Conservation (phyloP, 2,113 vertebrate species). For the Sebastes fasciatus region DNA sequence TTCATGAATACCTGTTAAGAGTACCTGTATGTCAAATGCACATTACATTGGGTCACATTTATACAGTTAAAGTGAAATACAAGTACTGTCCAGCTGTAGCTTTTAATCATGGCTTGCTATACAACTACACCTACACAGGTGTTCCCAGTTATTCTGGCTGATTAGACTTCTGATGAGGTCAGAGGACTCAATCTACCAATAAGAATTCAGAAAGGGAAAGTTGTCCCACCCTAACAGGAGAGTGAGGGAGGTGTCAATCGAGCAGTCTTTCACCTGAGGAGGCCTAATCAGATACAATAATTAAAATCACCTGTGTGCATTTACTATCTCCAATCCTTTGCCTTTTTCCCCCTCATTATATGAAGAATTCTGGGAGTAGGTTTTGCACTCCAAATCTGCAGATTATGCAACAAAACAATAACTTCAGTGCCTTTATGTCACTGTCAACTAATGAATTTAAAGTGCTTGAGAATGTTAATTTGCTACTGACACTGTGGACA, state of each 20-base stretch:
- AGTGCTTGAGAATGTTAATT: background rate
- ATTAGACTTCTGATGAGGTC: background rate
- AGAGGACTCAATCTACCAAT: background rate
- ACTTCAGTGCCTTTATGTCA: background rate
- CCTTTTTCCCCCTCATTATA: background rate
- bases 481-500: background rate
- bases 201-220: background rate
- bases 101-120: too few relatives aligned
- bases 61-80: background rate
- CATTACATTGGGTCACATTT: background rate
- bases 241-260: background rate
- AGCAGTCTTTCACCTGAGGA: background rate
- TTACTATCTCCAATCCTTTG: background rate
- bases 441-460: background rate
- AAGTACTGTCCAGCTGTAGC: background rate
- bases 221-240: background rate
- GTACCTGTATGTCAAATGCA: background rate
- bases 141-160: background rate
- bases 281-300: background rate
- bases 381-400: background rate
- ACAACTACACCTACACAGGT: too few relatives aligned
- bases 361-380: background rate
- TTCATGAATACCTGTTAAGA: background rate
- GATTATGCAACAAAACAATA: background rate
- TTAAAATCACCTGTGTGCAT: background rate